Base-by-base conservation (phyloP, 2,888 invertebrate species). In the Cosmia trapezina region DNA sequence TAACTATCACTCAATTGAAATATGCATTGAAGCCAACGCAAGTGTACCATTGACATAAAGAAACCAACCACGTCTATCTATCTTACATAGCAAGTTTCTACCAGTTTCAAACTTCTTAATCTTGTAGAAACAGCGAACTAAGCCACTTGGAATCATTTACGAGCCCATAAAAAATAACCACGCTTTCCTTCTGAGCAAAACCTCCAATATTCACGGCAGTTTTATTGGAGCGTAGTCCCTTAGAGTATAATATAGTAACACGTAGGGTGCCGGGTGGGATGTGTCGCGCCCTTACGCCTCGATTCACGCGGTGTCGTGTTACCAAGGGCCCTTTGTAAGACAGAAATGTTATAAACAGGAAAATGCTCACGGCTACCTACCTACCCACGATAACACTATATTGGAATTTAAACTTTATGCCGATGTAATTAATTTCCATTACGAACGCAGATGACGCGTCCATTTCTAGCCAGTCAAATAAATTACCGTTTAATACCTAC, bases 261-360 rank as follows among this genome's bases (percentile, higher is more conserved):
- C 76, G 86, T 85, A 83, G 88, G 85, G 88, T 53, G 75, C 57
- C 41, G 76, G 76, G 78, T 88, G 87, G 86, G 87, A 87, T 87
- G 86, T 72, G 87, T 83, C 86, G 85, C 88, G 86, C 83, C 88
- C 88, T 89, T 85, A 88, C 88, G 90, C 87, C 87, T 90, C 89
- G 88, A 85, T 90, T 89, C 88, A 89, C 87, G 77, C 87, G 86
- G 89, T 88, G 88, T 89, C 85, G 81, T 86, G 84, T 91, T 91
- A 89, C 92, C 82, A 81, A 86, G 83, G 84, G 84, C 77, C 76
- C 84, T 88, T 87, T 85, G 84, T 85, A 81, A 80, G 73, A 80
- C 85, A 83, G 85, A 86, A 87, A 88, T 89, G 89, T 86, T 86
- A 89, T 91, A 90, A 92, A 92, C 92, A 92, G 91, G 92, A 92